Evolutionary conservation across 2,797 vertebrate species (phyloP).

Genomic region (Callimico goeldii): DNA sequence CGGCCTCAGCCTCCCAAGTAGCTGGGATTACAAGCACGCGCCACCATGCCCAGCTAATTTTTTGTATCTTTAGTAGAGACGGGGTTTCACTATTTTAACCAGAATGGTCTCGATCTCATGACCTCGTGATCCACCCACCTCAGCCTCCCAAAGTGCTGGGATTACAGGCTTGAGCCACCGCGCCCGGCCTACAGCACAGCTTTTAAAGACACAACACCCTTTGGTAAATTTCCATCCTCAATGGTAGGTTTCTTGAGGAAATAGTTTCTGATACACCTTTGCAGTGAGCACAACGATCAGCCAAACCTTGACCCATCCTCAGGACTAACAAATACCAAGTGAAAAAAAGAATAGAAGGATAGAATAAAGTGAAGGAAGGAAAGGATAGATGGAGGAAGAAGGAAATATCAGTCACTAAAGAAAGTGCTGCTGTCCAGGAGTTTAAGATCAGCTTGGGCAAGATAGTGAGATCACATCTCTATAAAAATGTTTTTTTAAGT

Average conservation of each 20-base stretch:
- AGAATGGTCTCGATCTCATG: too few species aligned
- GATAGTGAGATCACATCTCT: neutral
- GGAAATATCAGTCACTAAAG: neutral
- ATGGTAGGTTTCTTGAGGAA: neutral
- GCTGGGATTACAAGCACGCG: too few species aligned
- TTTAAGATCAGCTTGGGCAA: neutral
- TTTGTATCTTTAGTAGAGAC: too few species aligned
- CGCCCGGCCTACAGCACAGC: neutral
- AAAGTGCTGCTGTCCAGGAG: neutral
- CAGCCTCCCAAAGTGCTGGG: neutral
- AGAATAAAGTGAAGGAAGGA: neutral
- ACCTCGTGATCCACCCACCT: neutral
- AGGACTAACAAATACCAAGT: neutral
- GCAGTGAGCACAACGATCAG: neutral
- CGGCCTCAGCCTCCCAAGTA: too few species aligned
- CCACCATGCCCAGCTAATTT: too few species aligned
- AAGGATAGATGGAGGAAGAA: neutral
- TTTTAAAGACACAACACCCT: neutral
- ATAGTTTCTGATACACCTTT: neutral
- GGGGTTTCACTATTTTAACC: too few species aligned
- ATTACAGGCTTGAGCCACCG: neutral
- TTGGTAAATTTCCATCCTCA: neutral
- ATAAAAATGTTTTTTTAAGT: neutral
- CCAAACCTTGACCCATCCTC: neutral
- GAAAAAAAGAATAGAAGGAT: neutral